phyloP scores from a whole-genome alignment of 2,888 invertebrate species.

The Mayetiola destructor region DNA sequence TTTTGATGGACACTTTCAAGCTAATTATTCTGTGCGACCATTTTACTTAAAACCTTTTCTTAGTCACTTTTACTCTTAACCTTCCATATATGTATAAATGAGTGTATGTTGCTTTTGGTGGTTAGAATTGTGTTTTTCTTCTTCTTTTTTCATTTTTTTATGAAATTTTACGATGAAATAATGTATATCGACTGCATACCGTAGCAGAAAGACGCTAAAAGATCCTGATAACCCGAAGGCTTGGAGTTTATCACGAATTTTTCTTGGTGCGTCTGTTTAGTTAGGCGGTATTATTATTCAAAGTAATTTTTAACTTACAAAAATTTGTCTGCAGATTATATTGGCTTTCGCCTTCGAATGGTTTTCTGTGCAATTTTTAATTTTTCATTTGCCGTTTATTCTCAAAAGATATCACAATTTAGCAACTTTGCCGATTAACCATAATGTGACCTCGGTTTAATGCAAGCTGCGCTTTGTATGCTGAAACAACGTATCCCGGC shows the following conservation, averaged over 20 bases:
- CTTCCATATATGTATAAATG: too few species aligned
- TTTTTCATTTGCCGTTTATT: not conserved
- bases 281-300: conserved; percentile 8
- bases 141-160: not conserved
- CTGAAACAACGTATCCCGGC: too few species aligned
- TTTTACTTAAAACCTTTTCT: too few species aligned
- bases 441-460: not conserved
- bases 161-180: not conserved
- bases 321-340: not conserved
- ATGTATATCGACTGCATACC: not conserved
- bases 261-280: conserved; percentile 6
- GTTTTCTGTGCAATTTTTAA: not conserved
- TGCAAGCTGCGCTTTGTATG: not conserved
- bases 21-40: too few species aligned
- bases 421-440: not conserved
- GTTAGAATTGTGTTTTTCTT: not conserved
- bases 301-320: conserved; percentile 1
- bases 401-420: not conserved
- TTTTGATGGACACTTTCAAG: too few species aligned
- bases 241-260: conserved; percentile 27
- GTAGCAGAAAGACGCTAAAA: conserved; percentile 1
- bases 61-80: too few species aligned
- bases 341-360: not conserved
- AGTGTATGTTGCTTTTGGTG: conserved; percentile 1
- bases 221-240: conserved; percentile 26